phyloP scores from a whole-genome alignment of 2,888 invertebrate species.

The Meghimatium bilineatum region DNA sequence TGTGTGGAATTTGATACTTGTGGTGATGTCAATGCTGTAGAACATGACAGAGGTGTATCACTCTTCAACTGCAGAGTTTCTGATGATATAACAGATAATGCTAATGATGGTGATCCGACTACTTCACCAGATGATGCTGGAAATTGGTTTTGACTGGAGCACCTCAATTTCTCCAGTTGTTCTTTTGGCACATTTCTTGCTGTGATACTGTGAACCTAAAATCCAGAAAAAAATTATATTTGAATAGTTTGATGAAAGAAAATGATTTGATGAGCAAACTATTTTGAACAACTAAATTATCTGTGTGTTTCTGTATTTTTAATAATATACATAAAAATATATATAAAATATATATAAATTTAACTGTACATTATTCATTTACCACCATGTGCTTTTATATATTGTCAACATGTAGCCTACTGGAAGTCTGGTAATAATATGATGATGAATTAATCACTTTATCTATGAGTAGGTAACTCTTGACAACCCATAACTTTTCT shows the following conservation, averaged over 20 bases:
- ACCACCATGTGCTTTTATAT: too few species aligned
- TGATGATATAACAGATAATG: background rate
- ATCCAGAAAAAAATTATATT: background rate
- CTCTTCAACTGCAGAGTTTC: background rate
- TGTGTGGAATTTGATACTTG: background rate
- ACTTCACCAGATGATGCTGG: constrained; percentile 30
- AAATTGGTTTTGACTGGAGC: constrained; percentile 15
- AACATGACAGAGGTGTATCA: background rate
- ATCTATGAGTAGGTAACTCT: too few species aligned
- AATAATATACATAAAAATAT: too few species aligned
- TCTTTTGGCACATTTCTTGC: constrained; percentile 67
- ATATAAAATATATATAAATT: too few species aligned
- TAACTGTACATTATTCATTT: too few species aligned
- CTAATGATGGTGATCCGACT: background rate
- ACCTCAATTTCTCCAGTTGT: constrained; percentile 57
- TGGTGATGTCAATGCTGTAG: background rate
- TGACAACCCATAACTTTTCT: too few species aligned
- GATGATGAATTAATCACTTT: too few species aligned
- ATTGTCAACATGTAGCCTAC: too few species aligned
- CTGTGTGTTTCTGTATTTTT: too few species aligned
- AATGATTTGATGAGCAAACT: too few species aligned
- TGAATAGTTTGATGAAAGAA: background rate
- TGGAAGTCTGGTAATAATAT: too few species aligned
- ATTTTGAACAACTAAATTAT: too few species aligned
- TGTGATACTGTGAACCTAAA: constrained; percentile 70